phyloP scores from a whole-genome alignment of 2,797 vertebrate genomes.

The Fistularia commersonii region DNA sequence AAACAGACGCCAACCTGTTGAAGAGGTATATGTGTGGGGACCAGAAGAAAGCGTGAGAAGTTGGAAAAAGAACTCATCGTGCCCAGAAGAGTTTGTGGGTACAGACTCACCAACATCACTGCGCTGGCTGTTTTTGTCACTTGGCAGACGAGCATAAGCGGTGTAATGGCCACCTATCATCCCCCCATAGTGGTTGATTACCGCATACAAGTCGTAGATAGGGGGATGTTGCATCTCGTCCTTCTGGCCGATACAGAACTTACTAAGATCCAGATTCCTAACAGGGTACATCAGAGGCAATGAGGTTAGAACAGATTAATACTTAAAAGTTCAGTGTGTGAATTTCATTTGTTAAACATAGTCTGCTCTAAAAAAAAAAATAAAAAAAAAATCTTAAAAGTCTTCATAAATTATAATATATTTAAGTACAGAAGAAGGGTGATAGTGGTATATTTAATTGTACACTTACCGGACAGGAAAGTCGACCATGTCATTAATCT shows the following conservation, averaged over 20 bases:
- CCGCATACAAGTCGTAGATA: constrained; percentile 94
- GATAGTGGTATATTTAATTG: background rate
- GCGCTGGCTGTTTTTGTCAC: constrained; percentile 95
- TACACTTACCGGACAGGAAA: constrained; percentile 89
- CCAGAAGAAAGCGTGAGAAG: background rate
- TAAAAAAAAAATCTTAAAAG: background rate
- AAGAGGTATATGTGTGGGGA: no score
- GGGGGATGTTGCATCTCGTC: constrained; percentile 93
- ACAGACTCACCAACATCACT: constrained; percentile 90
- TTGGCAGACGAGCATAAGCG: constrained; percentile 91
- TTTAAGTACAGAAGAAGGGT: background rate
- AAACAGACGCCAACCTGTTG: constrained; percentile 93
- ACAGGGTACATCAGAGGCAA: no score
- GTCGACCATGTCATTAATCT: constrained; percentile 98
- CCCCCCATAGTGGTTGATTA: constrained; percentile 98
- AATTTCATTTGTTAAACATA: no score
- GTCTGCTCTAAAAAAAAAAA: no score
- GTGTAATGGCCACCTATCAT: constrained; percentile 99
- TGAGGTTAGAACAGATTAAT: no score
- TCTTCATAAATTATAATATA: no score
- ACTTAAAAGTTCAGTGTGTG: background rate
- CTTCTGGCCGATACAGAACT: constrained; percentile 97
- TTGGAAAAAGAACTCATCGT: background rate
- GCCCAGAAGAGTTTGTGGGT: no score
- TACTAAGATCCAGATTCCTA: constrained; percentile 94